Evolutionary conservation across 2,888 invertebrate species (phyloP).

Genomic region (Shargacucullia verbasci): DNA sequence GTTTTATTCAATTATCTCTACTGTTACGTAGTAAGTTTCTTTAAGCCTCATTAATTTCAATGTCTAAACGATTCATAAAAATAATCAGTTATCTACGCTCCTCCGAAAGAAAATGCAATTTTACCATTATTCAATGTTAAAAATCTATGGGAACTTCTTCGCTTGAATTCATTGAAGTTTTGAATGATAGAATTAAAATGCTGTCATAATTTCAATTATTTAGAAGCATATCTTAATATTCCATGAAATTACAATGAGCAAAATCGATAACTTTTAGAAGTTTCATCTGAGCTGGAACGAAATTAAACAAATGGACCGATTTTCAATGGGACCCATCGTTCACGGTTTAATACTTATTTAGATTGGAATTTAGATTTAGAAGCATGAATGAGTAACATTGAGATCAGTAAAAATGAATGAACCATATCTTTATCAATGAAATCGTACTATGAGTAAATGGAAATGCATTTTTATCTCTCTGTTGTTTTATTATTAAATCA

Average conservation of each 20-base stretch:
- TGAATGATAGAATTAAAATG: slow-evolving; percentile 20
- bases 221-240: slow-evolving; percentile 49
- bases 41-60: not conserved
- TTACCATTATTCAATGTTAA: slow-evolving; percentile 17
- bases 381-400: slow-evolving; percentile 31
- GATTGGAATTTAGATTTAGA: slow-evolving; percentile 32
- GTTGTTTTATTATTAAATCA: too few relatives aligned
- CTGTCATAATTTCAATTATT: slow-evolving; percentile 20
- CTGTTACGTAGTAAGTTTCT: too few relatives aligned
- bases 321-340: slow-evolving; percentile 51
- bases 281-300: slow-evolving; percentile 44
- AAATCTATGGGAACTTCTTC: slow-evolving; percentile 30
- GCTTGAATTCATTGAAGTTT: slow-evolving; percentile 22
- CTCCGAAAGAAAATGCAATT: slow-evolving; percentile 3
- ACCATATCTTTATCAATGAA: slow-evolving; percentile 37
- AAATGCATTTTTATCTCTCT: too few relatives aligned
- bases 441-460: not conserved
- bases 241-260: slow-evolving; percentile 54
- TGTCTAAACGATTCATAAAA: slow-evolving; percentile 16
- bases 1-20: too few relatives aligned
- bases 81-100: slow-evolving; percentile 15
- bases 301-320: slow-evolving; percentile 50
- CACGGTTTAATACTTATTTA: slow-evolving; percentile 52
- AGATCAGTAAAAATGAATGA: slow-evolving; percentile 31
- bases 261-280: slow-evolving; percentile 53